Evolutionary conservation across 53 echinoderm and acorn worm genomes (phyloP), one percentile per base, ranked within the genome.

Genomic region (Echinarachnius parma): DNA sequence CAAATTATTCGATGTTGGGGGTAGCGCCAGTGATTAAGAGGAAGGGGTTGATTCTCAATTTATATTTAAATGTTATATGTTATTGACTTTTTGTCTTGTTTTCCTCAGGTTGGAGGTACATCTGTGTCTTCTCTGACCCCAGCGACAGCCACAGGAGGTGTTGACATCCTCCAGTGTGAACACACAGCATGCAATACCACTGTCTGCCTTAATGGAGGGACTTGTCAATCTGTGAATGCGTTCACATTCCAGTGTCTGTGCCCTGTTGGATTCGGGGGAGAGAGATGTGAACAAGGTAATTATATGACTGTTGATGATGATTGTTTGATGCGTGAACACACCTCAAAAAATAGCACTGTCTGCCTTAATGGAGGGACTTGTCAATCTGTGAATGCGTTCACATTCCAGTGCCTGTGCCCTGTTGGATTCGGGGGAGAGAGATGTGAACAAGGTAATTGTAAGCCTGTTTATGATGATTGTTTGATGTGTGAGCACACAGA

Each of bases 131-230:
- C 72, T 15, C 29, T 92, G 9, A 47, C 28, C 16, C 87, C 84
- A 71, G 54, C 62, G 24, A 31, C 33, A 16, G 86, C 87, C 15
- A 49, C 61, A 21, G 77, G 53, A 42, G 96, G 96, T 9, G 54
- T 66, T 13, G 89, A 90, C 55, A 62, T 95, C 18, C 26, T 46
- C 32, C 78, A 70, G 21, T 95, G 96, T 80, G n/a, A 62, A 23
- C 63, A 75, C 56, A 84, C 76, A 20, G 79, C 82, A 7, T 95
- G 96, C 75, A 59, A 76, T 14, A 44, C 75, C 23, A 52, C 53
- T 18, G 84, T 89, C 2, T 95, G 96, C 60, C 64, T 66, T 24
- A 90, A 85, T 71, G 77, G 64, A 7, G 90, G 90, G 1, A 62
- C 61, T 15, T 95, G 90, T 32, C 63, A 60, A 11, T 81, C 81